Evolutionary conservation across 2,888 invertebrate species (phyloP).

Genomic region (Leptopilina syphax): DNA sequence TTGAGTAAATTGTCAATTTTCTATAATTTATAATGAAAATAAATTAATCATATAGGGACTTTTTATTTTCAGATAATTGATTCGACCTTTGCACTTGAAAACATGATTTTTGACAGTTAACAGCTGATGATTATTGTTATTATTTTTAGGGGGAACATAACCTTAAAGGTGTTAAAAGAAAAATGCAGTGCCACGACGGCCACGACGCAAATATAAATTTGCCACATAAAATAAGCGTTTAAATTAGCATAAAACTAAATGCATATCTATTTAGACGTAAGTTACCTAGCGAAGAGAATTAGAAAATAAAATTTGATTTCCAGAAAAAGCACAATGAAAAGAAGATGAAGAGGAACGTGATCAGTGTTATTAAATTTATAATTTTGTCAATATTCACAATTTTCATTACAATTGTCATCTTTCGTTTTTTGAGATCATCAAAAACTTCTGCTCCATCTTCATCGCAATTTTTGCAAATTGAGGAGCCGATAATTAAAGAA

Average conservation of each 20-base stretch:
- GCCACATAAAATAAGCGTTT: no score
- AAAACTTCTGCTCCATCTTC: conserved; percentile 54
- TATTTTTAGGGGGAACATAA: not conserved
- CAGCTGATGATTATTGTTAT: not conserved
- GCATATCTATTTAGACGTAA: no score
- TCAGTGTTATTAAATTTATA: conserved; percentile 73
- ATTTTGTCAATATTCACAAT: conserved; percentile 70
- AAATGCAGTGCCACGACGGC: not conserved
- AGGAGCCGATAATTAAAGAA: conserved; percentile 42
- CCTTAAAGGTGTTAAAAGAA: not conserved
- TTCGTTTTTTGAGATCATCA: conserved; percentile 68
- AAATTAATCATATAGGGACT: no score
- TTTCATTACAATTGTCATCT: conserved; percentile 70
- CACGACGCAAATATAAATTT: not conserved
- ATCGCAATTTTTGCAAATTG: conserved; percentile 47
- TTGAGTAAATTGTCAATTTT: no score
- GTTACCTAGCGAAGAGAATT: no score
- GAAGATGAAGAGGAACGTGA: conserved; percentile 73
- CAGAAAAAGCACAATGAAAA: not conserved
- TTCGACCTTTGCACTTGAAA: not conserved
- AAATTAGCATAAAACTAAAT: no score
- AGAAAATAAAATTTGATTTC: not conserved
- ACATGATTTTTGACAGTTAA: not conserved
- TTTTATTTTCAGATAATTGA: no score
- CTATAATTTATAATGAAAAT: no score